These are phyloP conservation scores for Sericinus montela DNA, from an alignment of 2,888 invertebrate genomes.

Conservation along the genomic window DNA sequence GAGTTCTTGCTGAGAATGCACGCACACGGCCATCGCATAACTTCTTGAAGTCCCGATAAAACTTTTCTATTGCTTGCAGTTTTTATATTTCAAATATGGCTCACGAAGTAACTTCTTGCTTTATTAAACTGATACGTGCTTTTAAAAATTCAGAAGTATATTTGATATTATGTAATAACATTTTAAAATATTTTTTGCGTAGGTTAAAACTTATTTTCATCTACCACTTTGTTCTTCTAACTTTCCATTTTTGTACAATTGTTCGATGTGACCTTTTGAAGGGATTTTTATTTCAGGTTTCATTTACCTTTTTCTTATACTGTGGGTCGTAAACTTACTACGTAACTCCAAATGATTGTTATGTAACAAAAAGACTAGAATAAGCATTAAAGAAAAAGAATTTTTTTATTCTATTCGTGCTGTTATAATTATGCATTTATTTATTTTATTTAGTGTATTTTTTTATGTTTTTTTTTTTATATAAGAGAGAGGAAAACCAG, in stretches of 20 bases:
- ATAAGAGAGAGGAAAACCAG: too few relatives aligned
- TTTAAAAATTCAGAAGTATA: not conserved
- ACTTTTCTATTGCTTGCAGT: constrained; percentile 19
- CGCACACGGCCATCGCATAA: constrained; percentile 30
- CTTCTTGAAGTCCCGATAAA: constrained; percentile 18
- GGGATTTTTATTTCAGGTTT: constrained; percentile 19
- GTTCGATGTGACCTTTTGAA: constrained; percentile 17
- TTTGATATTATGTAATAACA: not conserved
- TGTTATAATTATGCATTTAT: too few relatives aligned
- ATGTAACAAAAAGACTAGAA: constrained; percentile 20
- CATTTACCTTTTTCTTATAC: constrained; percentile 22
- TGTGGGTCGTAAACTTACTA: constrained; percentile 18
- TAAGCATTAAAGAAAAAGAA: constrained; percentile 21
- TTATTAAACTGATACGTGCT: constrained; percentile 7
- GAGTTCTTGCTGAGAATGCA: constrained; percentile 27
- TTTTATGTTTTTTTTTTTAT: too few relatives aligned
- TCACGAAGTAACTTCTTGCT: constrained; percentile 8
- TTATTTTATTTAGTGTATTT: not conserved
- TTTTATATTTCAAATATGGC: constrained; percentile 17
- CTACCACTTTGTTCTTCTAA: constrained; percentile 12
- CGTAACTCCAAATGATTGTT: constrained; percentile 21
- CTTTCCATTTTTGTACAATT: constrained; percentile 16
- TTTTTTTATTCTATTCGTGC: constrained; percentile 2
- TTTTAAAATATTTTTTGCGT: not conserved
- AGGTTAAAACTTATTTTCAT: not conserved